phyloP scores from a whole-genome alignment of 2,113 vertebrate species.

The Tragulus kanchil region DNA sequence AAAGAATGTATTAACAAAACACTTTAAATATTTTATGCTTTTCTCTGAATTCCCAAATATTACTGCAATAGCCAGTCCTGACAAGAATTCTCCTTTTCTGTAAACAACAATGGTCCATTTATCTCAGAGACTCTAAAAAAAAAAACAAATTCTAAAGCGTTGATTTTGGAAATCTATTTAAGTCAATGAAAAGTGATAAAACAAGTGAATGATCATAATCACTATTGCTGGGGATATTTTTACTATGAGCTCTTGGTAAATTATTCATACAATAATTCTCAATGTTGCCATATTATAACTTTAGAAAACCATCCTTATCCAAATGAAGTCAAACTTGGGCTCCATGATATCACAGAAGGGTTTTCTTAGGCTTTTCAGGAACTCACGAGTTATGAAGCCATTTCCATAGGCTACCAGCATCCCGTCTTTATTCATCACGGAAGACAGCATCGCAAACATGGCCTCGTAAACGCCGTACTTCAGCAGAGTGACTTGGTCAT shows the following conservation, averaged over 20 bases:
- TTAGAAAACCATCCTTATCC: not conserved
- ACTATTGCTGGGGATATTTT: conserved; percentile 30
- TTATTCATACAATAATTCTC: not conserved
- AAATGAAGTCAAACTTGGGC: conserved; percentile 96
- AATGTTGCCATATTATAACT: not conserved
- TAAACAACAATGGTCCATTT: not conserved
- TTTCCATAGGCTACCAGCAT: conserved; percentile 97
- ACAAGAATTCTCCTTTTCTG: not conserved
- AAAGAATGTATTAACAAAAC: not conserved
- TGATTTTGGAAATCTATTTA: conserved; percentile 36
- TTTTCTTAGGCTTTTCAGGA: conserved; percentile 97
- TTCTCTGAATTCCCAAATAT: not conserved
- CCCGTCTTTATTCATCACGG: conserved; percentile 99
- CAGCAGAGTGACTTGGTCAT: conserved; percentile 97
- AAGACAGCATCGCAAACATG: conserved; percentile 97
- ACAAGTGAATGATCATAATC: not conserved
- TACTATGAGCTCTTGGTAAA: not conserved
- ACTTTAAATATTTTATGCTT: not conserved
- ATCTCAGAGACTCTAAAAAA: not conserved
- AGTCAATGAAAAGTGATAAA: conserved; percentile 27
- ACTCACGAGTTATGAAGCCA: conserved; percentile 97
- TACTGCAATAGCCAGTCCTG: not conserved
- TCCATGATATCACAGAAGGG: conserved; percentile 99
- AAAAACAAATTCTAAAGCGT: not conserved
- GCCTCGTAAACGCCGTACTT: conserved; percentile 99